Base-by-base conservation (phyloP, 2,797 vertebrate species). In the Malacoctenus gilli region DNA sequence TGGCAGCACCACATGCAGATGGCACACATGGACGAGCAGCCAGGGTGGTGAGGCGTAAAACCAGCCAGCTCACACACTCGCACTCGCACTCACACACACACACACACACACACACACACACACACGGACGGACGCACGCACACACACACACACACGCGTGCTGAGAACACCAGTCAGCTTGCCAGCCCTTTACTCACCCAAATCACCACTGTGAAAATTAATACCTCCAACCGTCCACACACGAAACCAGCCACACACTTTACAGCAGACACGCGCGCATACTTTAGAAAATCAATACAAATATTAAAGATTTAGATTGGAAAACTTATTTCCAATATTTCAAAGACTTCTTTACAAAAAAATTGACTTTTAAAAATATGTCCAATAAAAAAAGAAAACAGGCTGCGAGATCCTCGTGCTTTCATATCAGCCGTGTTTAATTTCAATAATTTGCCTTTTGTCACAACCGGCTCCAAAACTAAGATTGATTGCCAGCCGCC, bases 131-230 rank as follows among this genome's bases (percentile, higher is more conserved):
- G 16, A 38, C 51, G 46, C 56, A 51, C 39, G 49, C 48, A 42
- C 67, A 57, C 63, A 46, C 16, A 2, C 67, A 31, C 70, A 70
- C 61, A 82, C 25, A 32, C 62, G 68, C 82, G 71, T 70, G 77
- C 77, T 77, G 85, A 60, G 74, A 80, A 72, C 76, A 77, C 77
- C 75, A 50, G 85, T 64, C 66, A 78, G 69, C 72, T 72, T 84
- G 84, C 83, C 84, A 86, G 72, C 64, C 85, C 80, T 86, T 82
- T 80, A 85, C 88, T 84, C 82, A 81, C 85, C 85, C 84, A 89
- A 89, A 87, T 89, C 83, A 90, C 84, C 84, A 85, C 85, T 82
- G 82, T 87, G 88, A 90, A 91, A 91, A 90, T 90, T 83, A 91
- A 89, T 88, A 87, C 86, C 83, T 87, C 79, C 83, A 86, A 83